These are phyloP conservation scores for Platycercus adscitus DNA, from an alignment of 2,113 vertebrate genomes.

Conservation along the genomic window DNA sequence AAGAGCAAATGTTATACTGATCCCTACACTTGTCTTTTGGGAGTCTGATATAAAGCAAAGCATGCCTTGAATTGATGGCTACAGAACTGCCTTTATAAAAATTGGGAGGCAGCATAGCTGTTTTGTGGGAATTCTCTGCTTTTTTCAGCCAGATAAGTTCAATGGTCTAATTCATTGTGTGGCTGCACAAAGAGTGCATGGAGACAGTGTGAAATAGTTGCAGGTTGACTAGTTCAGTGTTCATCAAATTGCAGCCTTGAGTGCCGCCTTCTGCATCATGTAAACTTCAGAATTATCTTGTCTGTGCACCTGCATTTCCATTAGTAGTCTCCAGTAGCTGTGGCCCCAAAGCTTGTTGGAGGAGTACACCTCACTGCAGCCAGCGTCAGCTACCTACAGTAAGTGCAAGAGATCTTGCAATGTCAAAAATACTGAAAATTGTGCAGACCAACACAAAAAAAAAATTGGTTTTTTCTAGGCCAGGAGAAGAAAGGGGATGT, in stretches of 20 bases:
- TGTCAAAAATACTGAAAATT: not conserved
- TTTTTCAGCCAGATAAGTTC: not conserved
- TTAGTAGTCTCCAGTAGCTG: not conserved
- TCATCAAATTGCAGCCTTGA: not conserved
- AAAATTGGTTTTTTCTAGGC: not conserved
- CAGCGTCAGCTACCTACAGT: rapidly evolving
- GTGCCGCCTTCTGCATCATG: not conserved
- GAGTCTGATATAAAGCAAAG: not conserved
- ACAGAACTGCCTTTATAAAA: not conserved
- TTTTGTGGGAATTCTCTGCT: not conserved
- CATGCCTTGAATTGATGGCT: not conserved
- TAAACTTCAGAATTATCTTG: not conserved
- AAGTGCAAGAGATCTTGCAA: not conserved
- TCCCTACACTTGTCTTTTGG: not conserved
- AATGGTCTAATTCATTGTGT: not conserved
- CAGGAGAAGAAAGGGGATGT: not conserved
- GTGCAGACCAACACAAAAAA: not conserved
- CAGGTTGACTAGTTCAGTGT: not conserved
- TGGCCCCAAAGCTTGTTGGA: not conserved
- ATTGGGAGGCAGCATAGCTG: not conserved
- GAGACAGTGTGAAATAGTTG: not conserved
- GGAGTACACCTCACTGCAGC: not conserved
- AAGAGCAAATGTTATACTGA: not conserved
- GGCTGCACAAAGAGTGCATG: not conserved
- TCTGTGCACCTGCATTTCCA: not conserved